Evolutionary conservation across 2,113 vertebrate genomes (phyloP).

Genomic region (Crotalus horridus): DNA sequence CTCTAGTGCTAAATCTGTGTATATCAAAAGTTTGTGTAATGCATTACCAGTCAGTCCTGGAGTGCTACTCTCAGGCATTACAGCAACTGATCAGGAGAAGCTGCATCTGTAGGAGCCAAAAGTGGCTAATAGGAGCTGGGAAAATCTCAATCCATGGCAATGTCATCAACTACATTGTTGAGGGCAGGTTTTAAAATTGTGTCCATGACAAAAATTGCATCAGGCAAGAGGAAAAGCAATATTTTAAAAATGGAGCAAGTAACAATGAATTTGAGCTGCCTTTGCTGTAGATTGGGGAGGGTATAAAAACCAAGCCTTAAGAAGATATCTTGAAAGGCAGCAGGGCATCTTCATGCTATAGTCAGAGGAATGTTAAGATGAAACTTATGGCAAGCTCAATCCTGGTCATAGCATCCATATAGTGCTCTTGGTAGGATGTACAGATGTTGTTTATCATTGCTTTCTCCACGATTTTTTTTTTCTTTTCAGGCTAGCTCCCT

Average conservation of each 20-base stretch:
- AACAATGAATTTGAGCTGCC: background rate
- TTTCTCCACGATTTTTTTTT: background rate
- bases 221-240: background rate
- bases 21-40: background rate
- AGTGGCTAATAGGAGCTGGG: background rate
- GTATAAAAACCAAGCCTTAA: background rate
- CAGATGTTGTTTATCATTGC: background rate
- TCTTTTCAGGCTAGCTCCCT: background rate
- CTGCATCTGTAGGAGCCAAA: background rate
- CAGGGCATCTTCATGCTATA: background rate
- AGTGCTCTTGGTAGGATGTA: background rate
- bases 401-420: background rate
- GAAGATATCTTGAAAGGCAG: background rate
- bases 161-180: background rate
- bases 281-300: background rate
- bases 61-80: background rate
- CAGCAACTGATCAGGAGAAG: background rate
- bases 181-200: background rate
- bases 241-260: background rate
- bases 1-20: background rate
- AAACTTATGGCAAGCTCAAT: background rate
- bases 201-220: background rate
- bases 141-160: background rate
- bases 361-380: background rate
- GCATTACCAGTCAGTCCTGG: background rate